These are phyloP conservation scores for Microtus oregoni DNA, from an alignment of 2,113 vertebrate species.

Conservation along the genomic window DNA sequence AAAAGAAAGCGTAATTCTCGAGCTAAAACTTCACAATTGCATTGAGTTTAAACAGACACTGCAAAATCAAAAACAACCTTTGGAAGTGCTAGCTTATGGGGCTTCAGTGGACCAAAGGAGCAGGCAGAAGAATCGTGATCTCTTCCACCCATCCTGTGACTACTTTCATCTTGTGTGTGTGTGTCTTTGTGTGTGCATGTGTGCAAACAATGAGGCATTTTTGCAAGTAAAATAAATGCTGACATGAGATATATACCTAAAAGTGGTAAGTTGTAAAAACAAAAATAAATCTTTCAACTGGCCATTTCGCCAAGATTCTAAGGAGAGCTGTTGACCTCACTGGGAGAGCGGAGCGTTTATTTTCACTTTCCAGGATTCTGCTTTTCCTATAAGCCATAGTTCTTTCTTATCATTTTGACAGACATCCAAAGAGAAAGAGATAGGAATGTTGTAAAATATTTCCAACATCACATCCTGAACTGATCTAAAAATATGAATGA, in stretches of 20 bases:
- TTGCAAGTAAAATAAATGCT: conserved; percentile 34
- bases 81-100: not conserved
- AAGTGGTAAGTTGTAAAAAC: not conserved
- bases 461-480: not conserved
- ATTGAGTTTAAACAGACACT: not conserved
- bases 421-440: conserved; percentile 25
- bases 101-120: not conserved
- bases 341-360: not conserved
- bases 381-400: not conserved
- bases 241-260: not conserved
- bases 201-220: not conserved
- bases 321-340: not conserved
- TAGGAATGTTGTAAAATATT: not conserved
- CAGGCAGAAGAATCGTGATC: not conserved
- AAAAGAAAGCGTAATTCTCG: not conserved
- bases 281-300: not conserved
- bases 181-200: not conserved
- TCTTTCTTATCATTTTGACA: conserved; percentile 16
- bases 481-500: conserved; percentile 1
- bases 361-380: not conserved
- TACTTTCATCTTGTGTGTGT: no score
- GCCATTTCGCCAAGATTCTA: not conserved
- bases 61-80: not conserved
- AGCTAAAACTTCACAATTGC: not conserved
- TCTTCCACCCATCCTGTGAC: not conserved